Percentiles rank a stretch among this genome's conserved stretches.
Conservation (phyloP, 2,888 invertebrate species). For the Cryptus viduatorius region DNA sequence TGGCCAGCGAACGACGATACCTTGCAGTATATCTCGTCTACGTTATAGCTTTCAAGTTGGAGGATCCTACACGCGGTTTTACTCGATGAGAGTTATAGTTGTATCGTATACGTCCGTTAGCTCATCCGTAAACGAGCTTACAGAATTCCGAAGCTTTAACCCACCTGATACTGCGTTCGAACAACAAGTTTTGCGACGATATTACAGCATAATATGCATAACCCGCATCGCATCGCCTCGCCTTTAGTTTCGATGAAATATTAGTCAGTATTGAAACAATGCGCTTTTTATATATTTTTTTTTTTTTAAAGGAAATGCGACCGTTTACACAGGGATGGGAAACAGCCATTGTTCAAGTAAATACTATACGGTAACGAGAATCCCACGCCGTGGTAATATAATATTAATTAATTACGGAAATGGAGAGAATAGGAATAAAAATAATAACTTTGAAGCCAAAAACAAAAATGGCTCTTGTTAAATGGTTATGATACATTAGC, state of each 20-base stretch:
- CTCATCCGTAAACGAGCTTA: constrained; percentile 20
- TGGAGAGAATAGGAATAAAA: no score
- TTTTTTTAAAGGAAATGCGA: no score
- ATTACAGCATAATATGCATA: neutral
- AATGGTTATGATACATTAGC: constrained; percentile 9
- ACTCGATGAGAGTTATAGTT: constrained; percentile 10
- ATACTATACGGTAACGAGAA: no score
- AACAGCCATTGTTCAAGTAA: no score
- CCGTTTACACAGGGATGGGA: no score
- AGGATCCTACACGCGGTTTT: constrained; percentile 21
- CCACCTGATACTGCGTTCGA: neutral
- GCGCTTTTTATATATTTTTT: no score
- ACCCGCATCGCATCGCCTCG: neutral
- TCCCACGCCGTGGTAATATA: no score
- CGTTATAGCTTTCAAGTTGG: constrained; percentile 29
- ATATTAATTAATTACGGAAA: no score
- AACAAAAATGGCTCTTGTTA: no score
- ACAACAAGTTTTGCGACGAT: constrained; percentile 3
- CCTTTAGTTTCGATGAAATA: neutral
- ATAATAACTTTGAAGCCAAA: no score
- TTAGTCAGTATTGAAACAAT: neutral
- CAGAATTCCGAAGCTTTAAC: neutral
- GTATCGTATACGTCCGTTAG: neutral
- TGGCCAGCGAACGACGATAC: constrained; percentile 10
- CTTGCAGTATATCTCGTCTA: constrained; percentile 7